A percentile compares a stretch with the other conserved stretches of the same genome.
phyloP scores from a whole-genome alignment of 2,888 invertebrate genomes.

The Drosophila gaucha region DNA sequence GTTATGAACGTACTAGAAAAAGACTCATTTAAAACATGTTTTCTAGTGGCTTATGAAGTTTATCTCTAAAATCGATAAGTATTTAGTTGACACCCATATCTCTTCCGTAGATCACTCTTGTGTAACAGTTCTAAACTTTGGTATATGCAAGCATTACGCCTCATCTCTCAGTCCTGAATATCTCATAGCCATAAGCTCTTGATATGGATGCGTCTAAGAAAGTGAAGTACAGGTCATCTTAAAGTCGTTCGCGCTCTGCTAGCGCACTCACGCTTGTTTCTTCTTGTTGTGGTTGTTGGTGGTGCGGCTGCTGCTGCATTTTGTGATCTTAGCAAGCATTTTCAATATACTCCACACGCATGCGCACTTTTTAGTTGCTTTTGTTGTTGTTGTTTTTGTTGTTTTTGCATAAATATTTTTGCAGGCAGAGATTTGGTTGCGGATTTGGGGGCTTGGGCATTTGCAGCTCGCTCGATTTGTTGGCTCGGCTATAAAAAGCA shows the following conservation, averaged over 20 bases:
- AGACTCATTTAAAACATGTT: background rate
- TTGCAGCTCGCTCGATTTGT: slow-evolving; percentile 24
- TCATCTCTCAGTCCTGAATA: no score
- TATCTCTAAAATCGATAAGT: background rate
- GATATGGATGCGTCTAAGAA: no score
- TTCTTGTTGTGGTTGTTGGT: slow-evolving; percentile 30
- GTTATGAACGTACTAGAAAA: no score
- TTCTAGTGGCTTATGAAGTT: background rate
- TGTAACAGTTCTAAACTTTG: no score
- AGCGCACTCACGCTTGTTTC: slow-evolving; percentile 10
- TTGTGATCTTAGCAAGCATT: slow-evolving; percentile 52
- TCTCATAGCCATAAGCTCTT: no score
- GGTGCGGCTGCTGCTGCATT: slow-evolving; percentile 33
- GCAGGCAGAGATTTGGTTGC: slow-evolving; percentile 64
- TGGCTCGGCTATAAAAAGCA: slow-evolving; percentile 77
- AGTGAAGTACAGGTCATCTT: slow-evolving; percentile 14
- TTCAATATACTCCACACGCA: slow-evolving; percentile 56
- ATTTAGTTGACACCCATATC: background rate
- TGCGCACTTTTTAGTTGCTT: slow-evolving; percentile 54
- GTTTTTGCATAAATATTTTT: slow-evolving; percentile 80
- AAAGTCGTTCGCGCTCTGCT: background rate
- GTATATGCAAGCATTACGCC: no score
- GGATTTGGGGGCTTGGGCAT: slow-evolving; percentile 57
- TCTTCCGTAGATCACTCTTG: no score
- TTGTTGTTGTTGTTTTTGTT: slow-evolving; percentile 41